Evolutionary conservation across 2,113 vertebrate genomes (phyloP).

Genomic region (Eretmochelys imbricata): DNA sequence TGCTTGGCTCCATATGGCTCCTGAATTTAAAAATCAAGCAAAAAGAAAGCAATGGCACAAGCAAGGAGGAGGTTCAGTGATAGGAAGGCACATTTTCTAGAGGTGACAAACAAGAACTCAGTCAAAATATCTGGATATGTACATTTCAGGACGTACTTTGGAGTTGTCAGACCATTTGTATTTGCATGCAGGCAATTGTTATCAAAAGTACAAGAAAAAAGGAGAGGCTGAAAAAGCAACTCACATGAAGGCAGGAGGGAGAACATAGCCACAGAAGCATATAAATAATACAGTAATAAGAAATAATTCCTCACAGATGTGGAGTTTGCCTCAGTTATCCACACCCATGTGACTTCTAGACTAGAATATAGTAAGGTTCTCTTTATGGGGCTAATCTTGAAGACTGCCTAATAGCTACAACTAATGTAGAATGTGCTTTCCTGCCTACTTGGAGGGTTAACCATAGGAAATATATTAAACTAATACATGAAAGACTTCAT

Average conservation of each 20-base stretch:
- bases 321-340: neutral
- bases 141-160: neutral
- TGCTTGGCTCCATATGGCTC: neutral
- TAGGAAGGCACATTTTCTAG: neutral
- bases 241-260: neutral
- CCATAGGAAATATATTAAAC: neutral
- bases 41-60: neutral
- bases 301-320: neutral
- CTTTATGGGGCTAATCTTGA: neutral
- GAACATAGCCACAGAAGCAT: neutral
- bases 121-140: neutral
- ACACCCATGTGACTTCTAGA: neutral
- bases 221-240: neutral
- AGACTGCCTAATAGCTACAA: rapidly evolving
- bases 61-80: neutral
- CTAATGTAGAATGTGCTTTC: neutral
- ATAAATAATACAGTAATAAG: neutral
- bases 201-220: neutral
- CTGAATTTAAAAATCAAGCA: neutral
- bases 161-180: neutral
- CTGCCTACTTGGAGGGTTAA: neutral
- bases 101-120: neutral
- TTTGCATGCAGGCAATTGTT: neutral
- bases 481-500: neutral
- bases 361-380: rapidly evolving